phyloP scores from a whole-genome alignment of 53 echinoderm and acorn worm species.

The Crossaster papposus region DNA sequence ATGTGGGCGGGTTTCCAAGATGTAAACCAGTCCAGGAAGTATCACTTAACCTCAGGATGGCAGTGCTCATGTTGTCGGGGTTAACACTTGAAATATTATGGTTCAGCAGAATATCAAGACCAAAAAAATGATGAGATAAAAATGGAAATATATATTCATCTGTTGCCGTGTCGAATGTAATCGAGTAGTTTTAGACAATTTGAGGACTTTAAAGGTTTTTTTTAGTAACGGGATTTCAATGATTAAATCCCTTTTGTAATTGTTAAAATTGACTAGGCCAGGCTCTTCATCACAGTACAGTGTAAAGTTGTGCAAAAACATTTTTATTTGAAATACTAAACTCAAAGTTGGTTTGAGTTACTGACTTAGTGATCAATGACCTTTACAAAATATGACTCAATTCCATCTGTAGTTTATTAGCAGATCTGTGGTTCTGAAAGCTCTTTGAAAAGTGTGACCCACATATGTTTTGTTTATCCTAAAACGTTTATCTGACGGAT shows the following conservation, averaged over 20 bases:
- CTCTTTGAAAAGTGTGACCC: background rate
- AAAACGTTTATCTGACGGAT: background rate
- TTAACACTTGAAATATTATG: slow-evolving; percentile 19
- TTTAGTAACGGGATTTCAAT: too few species aligned
- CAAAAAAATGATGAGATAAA: background rate
- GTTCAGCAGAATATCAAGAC: background rate
- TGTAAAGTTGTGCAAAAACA: too few species aligned
- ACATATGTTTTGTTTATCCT: background rate
- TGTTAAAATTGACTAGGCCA: too few species aligned
- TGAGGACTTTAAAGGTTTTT: background rate
- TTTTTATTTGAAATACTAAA: too few species aligned
- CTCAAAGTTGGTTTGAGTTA: too few species aligned
- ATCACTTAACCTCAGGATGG: slow-evolving; percentile 9
- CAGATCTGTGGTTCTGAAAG: too few species aligned
- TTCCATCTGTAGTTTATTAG: too few species aligned
- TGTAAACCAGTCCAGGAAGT: background rate
- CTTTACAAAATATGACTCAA: too few species aligned
- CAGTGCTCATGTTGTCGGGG: background rate
- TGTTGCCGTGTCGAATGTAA: background rate
- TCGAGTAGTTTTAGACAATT: background rate
- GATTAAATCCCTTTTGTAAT: too few species aligned
- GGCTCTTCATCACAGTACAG: too few species aligned
- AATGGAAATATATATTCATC: background rate
- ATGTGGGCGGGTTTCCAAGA: background rate
- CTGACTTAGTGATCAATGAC: too few species aligned